Percentiles rank a stretch among this genome's conserved stretches.
These are phyloP conservation scores for Hippocampus kuda DNA, from an alignment of 2,797 vertebrate species.

Conservation along the genomic window DNA sequence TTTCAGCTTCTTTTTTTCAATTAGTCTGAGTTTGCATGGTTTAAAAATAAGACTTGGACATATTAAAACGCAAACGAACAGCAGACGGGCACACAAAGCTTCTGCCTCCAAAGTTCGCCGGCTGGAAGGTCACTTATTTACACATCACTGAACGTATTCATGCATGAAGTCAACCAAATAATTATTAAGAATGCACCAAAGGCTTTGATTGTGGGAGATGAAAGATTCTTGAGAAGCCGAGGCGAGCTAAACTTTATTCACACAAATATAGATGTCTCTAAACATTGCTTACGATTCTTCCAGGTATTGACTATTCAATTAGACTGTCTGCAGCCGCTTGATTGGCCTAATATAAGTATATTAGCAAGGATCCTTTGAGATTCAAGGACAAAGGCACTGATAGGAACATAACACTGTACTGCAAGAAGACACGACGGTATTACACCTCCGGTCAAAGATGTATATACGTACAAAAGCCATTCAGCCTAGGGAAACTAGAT, in stretches of 20 bases:
- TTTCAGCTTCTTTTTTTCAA: conserved; percentile 59
- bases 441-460: not conserved
- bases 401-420: conserved; percentile 32
- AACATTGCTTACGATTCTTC: conserved; percentile 37
- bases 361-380: conserved; percentile 51
- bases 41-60: conserved; percentile 16
- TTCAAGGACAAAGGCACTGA: conserved; percentile 58
- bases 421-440: conserved; percentile 26
- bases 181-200: conserved; percentile 14
- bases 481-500: not conserved
- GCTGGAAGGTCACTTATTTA: conserved; percentile 53
- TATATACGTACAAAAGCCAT: not conserved
- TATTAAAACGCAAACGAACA: conserved; percentile 8
- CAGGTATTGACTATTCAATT: conserved; percentile 61
- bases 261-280: conserved; percentile 23
- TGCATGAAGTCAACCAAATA: conserved; percentile 6
- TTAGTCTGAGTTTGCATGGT: not conserved
- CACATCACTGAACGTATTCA: conserved; percentile 1
- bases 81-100: conserved; percentile 15
- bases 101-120: conserved; percentile 43
- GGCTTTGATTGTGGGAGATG: conserved; percentile 9
- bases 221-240: conserved; percentile 8
- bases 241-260: conserved; percentile 9
- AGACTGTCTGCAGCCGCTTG: conserved; percentile 44
- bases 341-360: conserved; percentile 57